Conservation (phyloP, 2,113 vertebrate genomes). For the Monarcha castaneiventris region DNA sequence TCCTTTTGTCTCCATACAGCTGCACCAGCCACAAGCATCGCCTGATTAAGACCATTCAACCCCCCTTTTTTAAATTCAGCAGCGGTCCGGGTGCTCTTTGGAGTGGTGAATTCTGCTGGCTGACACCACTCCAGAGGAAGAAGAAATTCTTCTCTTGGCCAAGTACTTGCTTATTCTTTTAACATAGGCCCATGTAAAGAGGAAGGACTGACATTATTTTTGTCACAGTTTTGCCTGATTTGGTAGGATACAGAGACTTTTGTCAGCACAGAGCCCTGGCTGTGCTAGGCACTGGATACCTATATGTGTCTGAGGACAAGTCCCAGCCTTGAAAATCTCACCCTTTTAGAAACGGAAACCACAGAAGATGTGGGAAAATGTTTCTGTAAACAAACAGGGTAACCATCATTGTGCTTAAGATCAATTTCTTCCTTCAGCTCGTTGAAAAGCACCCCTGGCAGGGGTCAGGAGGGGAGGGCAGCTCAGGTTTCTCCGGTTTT, state of each 20-base stretch:
- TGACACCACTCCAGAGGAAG: constrained; percentile 54
- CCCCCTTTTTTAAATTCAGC: constrained; percentile 59
- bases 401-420: not conserved
- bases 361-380: not conserved
- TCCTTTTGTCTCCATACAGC: constrained; percentile 52
- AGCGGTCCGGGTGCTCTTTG: constrained; percentile 33
- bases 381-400: not conserved
- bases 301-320: not conserved
- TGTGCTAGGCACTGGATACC: not conserved
- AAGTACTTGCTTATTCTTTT: constrained; percentile 22
- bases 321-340: not conserved
- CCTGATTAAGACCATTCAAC: constrained; percentile 42
- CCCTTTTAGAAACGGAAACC: not conserved
- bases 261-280: not conserved
- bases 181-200: not conserved
- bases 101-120: constrained; percentile 55
- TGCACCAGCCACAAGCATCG: constrained; percentile 52
- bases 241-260: not conserved
- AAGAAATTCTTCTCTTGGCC: constrained; percentile 45
- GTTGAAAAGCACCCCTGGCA: not conserved
- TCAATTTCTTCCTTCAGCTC: not conserved
- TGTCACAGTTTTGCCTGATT: not conserved
- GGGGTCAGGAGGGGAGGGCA: not conserved
- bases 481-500: not conserved
- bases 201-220: not conserved